Evolutionary conservation across 2,888 invertebrate genomes (phyloP).

Genomic region (Euspilapteryx auroguttella): DNA sequence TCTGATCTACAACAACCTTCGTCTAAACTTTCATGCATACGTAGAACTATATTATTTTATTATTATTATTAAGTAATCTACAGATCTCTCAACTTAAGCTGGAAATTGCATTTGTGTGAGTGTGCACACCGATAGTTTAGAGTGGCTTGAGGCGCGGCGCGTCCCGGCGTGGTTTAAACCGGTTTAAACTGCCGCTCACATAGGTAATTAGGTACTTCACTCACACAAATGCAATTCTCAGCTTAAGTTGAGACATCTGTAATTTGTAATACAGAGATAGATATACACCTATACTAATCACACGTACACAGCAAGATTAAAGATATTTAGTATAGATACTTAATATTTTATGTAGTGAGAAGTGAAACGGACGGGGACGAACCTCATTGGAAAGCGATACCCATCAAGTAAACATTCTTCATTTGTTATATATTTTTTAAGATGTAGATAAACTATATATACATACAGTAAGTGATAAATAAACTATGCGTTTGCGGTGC

Average conservation of each 20-base stretch:
- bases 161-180: no score
- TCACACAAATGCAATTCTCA: no score
- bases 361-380: conserved; percentile 25
- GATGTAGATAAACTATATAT: conserved; percentile 1
- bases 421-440: background rate
- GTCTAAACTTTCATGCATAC: conserved; percentile 52
- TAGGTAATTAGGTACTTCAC: no score
- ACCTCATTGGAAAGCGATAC: conserved; percentile 18
- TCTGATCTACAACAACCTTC: conserved; percentile 50
- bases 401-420: conserved; percentile 13
- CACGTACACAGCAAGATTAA: conserved; percentile 39
- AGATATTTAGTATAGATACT: conserved; percentile 28
- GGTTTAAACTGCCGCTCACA: no score
- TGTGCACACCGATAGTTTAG: no score
- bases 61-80: no score
- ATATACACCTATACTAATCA: conserved; percentile 45
- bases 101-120: no score
- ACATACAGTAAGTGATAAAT: conserved; percentile 16
- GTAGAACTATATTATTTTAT: conserved; percentile 33
- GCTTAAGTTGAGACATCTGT: no score
- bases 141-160: no score
- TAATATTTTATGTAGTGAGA: conserved; percentile 28
- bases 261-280: no score
- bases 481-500: conserved; percentile 23
- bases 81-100: no score